These are phyloP conservation scores for Irena cyanogastra DNA, from an alignment of 2,113 vertebrate species.

Conservation along the genomic window DNA sequence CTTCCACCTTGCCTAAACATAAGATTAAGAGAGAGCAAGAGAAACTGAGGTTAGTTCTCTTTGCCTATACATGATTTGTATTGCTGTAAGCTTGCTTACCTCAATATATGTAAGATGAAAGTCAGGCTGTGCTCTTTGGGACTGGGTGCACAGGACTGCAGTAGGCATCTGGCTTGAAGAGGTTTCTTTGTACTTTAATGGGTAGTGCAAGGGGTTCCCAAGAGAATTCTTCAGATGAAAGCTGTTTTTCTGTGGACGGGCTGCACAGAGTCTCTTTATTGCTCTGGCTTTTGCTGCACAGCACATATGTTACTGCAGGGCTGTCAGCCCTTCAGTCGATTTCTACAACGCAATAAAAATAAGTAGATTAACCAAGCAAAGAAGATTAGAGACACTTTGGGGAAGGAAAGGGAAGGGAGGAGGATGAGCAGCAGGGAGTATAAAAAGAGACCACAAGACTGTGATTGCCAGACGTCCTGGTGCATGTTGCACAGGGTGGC, in stretches of 20 bases:
- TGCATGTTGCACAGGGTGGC: constrained; percentile 63
- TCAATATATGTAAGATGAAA: neutral
- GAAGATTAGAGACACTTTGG: constrained; percentile 44
- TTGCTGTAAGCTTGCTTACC: neutral
- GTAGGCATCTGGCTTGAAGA: neutral
- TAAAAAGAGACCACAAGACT: constrained; percentile 25
- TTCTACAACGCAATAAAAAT: constrained; percentile 51
- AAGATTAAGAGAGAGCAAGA: neutral
- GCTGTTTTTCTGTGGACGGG: neutral
- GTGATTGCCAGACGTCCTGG: neutral
- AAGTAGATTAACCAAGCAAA: constrained; percentile 65
- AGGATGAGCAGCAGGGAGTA: constrained; percentile 25
- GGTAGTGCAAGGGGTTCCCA: neutral
- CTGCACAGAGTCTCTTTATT: neutral
- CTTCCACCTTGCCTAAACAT: neutral
- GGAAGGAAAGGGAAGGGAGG: constrained; percentile 3
- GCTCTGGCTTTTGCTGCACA: constrained; percentile 42
- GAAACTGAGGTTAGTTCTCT: neutral
- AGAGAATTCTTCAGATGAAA: constrained; percentile 6
- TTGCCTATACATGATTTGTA: neutral
- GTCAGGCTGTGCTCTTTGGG: neutral
- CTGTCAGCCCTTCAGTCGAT: constrained; percentile 35
- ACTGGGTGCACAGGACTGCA: neutral
- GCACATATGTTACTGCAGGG: constrained; percentile 16
- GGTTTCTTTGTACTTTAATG: constrained; percentile 26